Evolutionary conservation across 2,888 invertebrate species (phyloP), one percentile per base, ranked within the genome.

Genomic region (Callinectes sapidus): DNA sequence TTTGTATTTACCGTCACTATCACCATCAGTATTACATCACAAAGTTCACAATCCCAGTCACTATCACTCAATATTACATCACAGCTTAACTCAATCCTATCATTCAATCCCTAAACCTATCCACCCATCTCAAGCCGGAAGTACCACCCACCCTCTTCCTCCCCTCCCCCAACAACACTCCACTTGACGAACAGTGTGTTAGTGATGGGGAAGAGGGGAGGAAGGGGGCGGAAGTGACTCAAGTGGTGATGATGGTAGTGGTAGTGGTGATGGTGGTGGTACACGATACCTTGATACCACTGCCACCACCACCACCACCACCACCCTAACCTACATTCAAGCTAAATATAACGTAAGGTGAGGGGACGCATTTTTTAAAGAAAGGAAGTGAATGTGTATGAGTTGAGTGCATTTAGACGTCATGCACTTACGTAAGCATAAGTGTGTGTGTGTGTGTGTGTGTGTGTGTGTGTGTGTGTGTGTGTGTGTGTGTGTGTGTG

Each of bases 391-490:
- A 81, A 81, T 81, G 81, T 81, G 81, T 81, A 81, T 32, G 81
- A 81, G 35, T 81, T 48, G 81, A 32, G 18, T 81, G 32, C 81
- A 35, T 81, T 35, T 35, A 18, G n/a, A 28, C 71, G 61, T 61
- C 61, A 23, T 61, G 61, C 23, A 61, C 61, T 61, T n/a, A 28
- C 10, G 71, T 71, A n/a, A n/a, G 71, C 28, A n/a, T 81, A 32
- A n/a, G 81, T 81, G 81, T 81, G 81, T 35, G 81, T 81, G 81
- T 81, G 81, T 81, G 81, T 81, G 81, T 81, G 81, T 81, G 81
- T 81, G 81, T 81, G 81, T 81, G 81, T 81, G 81, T 81, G 81
- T 81, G 81, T 81, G 81, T 81, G 81, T 81, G 81, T 81, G 81
- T 81, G 81, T 81, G 81, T 81, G 81, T 81, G 81, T 81, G 81